Conservation (phyloP, 2,888 invertebrate species). For the Drymonia ruficornis region DNA sequence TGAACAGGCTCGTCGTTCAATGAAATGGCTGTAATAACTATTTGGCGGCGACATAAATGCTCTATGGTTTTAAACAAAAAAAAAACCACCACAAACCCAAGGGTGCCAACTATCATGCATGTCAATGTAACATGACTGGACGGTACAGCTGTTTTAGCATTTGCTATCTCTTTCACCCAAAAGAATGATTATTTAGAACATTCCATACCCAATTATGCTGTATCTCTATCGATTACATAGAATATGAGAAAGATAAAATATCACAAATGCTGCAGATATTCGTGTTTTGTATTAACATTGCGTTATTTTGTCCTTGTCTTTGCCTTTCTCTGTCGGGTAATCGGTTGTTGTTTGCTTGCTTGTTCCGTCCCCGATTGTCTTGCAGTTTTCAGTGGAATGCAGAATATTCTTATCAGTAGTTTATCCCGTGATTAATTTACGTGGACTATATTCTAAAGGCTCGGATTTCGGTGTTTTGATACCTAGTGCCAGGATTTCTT, state of each 20-base stretch:
- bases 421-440: constrained; percentile 57
- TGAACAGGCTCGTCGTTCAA: no score
- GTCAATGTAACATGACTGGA: not conserved
- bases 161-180: constrained; percentile 39
- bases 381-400: constrained; percentile 64
- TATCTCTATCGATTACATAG: constrained; percentile 18
- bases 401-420: constrained; percentile 58
- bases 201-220: constrained; percentile 6
- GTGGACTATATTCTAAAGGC: constrained; percentile 45
- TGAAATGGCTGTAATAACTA: no score
- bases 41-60: no score
- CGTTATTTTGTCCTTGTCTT: constrained; percentile 36
- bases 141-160: constrained; percentile 18
- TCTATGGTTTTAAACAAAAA: no score
- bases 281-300: constrained; percentile 12
- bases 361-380: constrained; percentile 63
- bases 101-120: not conserved
- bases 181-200: not conserved
- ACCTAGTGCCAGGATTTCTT: constrained; percentile 31
- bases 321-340: constrained; percentile 34
- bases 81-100: not conserved
- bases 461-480: constrained; percentile 57
- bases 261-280: constrained; percentile 25
- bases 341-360: constrained; percentile 67
- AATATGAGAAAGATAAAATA: constrained; percentile 21